Conservation (phyloP, 2,888 invertebrate species). For the Enchytraeus crypticus region DNA sequence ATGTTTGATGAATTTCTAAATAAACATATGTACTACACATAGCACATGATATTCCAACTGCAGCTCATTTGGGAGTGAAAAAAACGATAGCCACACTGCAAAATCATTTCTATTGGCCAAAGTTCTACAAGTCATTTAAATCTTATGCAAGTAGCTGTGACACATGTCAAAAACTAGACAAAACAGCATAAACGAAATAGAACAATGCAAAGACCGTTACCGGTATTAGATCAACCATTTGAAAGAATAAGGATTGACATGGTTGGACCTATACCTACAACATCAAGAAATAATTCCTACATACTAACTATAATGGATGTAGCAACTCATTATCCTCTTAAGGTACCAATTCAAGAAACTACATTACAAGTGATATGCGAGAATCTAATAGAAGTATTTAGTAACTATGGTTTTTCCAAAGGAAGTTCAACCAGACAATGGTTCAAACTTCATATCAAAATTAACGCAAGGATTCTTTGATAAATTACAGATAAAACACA, state of each 20-base stretch:
- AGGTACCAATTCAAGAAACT: neutral
- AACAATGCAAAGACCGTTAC: neutral
- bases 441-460: neutral
- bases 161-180: neutral
- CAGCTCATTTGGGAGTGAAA: neutral
- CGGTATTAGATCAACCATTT: neutral
- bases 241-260: neutral
- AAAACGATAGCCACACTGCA: neutral
- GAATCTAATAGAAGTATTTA: neutral
- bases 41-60: neutral
- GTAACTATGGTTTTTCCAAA: neutral
- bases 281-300: neutral
- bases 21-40: too few species aligned
- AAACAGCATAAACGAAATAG: neutral
- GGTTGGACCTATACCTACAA: neutral
- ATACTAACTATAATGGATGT: neutral
- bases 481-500: neutral
- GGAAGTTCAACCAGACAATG: neutral
- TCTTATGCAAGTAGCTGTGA: neutral
- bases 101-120: neutral
- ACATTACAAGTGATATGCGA: neutral
- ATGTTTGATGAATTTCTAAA: too few species aligned
- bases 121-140: neutral
- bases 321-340: neutral
- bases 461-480: neutral